Base-by-base conservation (phyloP, 2,113 vertebrate species). In the Notechis scutatus region DNA sequence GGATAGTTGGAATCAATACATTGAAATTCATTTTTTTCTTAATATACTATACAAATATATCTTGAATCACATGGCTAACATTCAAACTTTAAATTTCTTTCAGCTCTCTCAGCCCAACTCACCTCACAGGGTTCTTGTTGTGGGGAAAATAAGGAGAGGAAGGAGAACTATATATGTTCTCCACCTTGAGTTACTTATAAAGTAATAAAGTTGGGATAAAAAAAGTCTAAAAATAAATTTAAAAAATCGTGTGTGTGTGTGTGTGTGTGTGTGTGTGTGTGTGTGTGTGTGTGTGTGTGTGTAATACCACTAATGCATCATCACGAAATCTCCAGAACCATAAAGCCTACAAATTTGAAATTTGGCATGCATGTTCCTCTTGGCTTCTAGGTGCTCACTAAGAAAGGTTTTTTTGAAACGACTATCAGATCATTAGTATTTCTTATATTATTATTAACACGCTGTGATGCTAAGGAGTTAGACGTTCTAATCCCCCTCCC, bases 1-100 rank as follows among this genome's bases (percentile, higher is more conserved):
- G 15, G 95, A 69, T 90, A 18, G 87, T 86, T 93, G 94, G 87
- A 95, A 96, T 92, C 92, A 95, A 95, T 94, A 97, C 90, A 88
- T 61, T 89, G 18, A 92, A 95, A 94, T 91, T 95, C 92, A 74
- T 93, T 95, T 69, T 64, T 69, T 64, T 29, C 61, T 29, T 94
- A 96, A 96, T 90, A 90, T 69, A 91, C 92, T 52, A 92, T 93
- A 92, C 1, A 95, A 91, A 89, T 5, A n/a, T 94, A 93, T 94
- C 94, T 93, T 94, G 95, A 94, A 92, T 93, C 93, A 57, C 87
- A 90, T 94, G 94, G 47, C 89, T 91, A 42, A 52, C 93, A 94
- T 95, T 94, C 94, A 95, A 92, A 95, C 92, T 94, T 94, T 96
- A 96, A n/a, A n/a, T 69, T 69, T 69, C 29, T n/a, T 12, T 69